Evolutionary conservation across 1,140 invertebrate genomes (phyloP).

Genomic region (Leptopilina boulardi): DNA sequence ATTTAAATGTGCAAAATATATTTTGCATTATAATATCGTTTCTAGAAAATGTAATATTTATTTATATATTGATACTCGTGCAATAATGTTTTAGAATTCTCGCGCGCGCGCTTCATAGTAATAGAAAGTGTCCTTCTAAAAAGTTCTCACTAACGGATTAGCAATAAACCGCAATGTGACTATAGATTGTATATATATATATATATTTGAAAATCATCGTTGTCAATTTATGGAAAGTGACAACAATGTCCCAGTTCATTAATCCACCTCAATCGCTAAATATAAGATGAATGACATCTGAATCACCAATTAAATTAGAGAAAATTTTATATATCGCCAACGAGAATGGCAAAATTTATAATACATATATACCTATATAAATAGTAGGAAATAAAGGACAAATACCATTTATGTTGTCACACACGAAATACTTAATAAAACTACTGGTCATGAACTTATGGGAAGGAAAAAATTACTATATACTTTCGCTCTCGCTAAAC

Average conservation of each 20-base stretch:
- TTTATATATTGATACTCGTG: background rate
- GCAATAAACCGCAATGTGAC: constrained; percentile 3
- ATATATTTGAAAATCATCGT: background rate
- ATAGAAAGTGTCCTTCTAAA: constrained; percentile 20
- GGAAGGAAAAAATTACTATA: constrained; percentile 5
- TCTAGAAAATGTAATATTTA: background rate
- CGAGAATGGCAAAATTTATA: background rate
- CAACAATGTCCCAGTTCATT: constrained; percentile 17
- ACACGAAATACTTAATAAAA: background rate
- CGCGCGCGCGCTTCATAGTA: background rate
- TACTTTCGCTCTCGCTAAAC: background rate
- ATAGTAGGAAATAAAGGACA: constrained; percentile 11
- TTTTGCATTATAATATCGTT: background rate
- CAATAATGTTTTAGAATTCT: background rate
- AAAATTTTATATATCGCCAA: too few species aligned
- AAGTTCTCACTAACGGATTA: background rate
- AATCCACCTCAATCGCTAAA: background rate
- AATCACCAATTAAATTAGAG: background rate
- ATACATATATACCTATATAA: too few species aligned
- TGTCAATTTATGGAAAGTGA: background rate
- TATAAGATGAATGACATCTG: constrained; percentile 8
- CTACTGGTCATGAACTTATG: constrained; percentile 8
- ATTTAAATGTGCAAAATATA: background rate
- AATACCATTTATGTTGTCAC: background rate
- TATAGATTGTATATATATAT: background rate